Conservation (phyloP, 2,113 vertebrate species). For the Gallinago jamesoni region DNA sequence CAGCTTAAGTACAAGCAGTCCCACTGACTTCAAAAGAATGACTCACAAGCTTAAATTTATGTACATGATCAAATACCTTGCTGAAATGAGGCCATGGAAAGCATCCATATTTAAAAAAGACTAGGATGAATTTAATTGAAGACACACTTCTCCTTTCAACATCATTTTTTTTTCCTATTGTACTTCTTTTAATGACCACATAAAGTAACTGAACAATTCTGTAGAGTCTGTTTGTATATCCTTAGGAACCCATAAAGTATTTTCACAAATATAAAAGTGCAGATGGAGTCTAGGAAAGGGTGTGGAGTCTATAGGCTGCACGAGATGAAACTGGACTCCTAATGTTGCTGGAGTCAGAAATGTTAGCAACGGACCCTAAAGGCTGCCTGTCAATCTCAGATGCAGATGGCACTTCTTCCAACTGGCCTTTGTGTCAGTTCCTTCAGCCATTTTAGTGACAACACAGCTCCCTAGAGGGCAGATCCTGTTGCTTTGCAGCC, state of each 20-base stretch:
- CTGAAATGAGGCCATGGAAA: conserved; percentile 55
- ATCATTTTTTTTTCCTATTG: not conserved
- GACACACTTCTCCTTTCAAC: conserved; percentile 26
- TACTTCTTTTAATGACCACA: conserved; percentile 48
- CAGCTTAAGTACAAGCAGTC: conserved; percentile 13
- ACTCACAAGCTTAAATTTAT: conserved; percentile 61
- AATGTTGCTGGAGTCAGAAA: conserved; percentile 31
- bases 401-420: conserved; percentile 67
- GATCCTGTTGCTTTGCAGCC: conserved; percentile 65
- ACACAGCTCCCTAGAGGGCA: conserved; percentile 51
- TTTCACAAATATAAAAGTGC: conserved; percentile 21
- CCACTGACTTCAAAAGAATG: conserved; percentile 53
- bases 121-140: conserved; percentile 42
- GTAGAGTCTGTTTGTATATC: conserved; percentile 1
- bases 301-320: not conserved
- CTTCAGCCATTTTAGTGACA: conserved; percentile 69
- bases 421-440: conserved; percentile 65
- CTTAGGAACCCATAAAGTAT: conserved; percentile 12
- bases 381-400: conserved; percentile 68
- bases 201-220: conserved; percentile 36
- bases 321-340: conserved; percentile 42
- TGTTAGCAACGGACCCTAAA: conserved; percentile 56
- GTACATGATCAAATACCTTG: conserved; percentile 51
- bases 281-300: conserved; percentile 45
- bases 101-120: conserved; percentile 16